Base-by-base conservation (phyloP, 2,797 vertebrate genomes). In the Melanogrammus aeglefinus region DNA sequence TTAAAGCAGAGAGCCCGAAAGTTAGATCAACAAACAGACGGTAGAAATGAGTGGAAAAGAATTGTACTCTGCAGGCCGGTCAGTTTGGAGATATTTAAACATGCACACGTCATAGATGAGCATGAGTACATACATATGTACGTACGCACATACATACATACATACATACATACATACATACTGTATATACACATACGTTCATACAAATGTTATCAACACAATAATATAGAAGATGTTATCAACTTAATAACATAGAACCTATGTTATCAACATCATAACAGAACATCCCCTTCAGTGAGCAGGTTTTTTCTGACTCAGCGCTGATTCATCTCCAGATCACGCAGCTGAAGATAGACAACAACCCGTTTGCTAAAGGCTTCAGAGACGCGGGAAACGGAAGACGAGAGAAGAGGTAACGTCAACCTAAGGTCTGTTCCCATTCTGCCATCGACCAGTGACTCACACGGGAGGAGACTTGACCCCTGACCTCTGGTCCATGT, bases 291-390 rank as follows among this genome's bases (percentile, higher is more conserved):
- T 24, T 24, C n/a, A 27, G 63, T 27, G 8, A 12, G n/a, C 24
- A 10, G 31, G 21, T n/a, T 35, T n/a, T 35, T 1, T 36, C 0
- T 38, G 8, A 71, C 38, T 79, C 75, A 79, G 24, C 73, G 9
- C 73, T 16, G 21, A 41, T 5, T 72, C 69, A 69, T 72, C 3
- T 3, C 66, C 27, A 95, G 94, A 95, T 95, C 33, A 99, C 98
- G 0, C 97, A 99, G 85, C 94, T 99, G 84, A 99, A 99, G 95
- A 99, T 99, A 66, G 97, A 99, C 93, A 94, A 99, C 91, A 99
- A 99, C 73, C 98, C 98, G 1, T 99, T 99, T 83, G 98, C 98
- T 86, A 99, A 99, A 95, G 98, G 97, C 77, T 99, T 99, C 90
- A 94, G 98, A 85, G 96, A 99, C 91, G 96, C 97, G 0, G 97